Evolutionary conservation across 2,113 vertebrate genomes (phyloP).

Genomic region (Nansenia antarctica): DNA sequence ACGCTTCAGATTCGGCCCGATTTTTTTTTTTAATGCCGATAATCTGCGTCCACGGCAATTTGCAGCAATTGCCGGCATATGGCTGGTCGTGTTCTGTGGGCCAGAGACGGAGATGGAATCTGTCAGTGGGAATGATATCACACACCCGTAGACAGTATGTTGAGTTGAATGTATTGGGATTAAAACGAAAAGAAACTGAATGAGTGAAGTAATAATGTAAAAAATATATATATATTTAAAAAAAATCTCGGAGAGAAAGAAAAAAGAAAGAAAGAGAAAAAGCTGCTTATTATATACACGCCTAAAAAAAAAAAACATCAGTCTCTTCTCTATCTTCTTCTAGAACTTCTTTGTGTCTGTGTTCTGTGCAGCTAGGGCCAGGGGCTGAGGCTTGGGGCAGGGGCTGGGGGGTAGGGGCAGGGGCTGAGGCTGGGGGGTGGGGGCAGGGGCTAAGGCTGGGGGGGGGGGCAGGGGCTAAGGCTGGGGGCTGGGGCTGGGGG

Average conservation of each 20-base stretch:
- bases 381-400: too few species aligned
- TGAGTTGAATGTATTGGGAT: constrained; percentile 35
- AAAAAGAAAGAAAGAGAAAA: not conserved
- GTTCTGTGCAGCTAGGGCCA: constrained; percentile 52
- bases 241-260: not conserved
- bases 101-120: constrained; percentile 67
- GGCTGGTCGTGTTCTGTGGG: constrained; percentile 57
- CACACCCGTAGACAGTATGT: constrained; percentile 28
- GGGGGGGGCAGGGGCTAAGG: too few species aligned
- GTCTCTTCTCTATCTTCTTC: constrained; percentile 42
- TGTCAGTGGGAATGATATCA: constrained; percentile 38
- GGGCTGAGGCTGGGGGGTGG: constrained; percentile 57
- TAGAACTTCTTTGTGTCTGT: constrained; percentile 28
- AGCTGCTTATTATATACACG: too few species aligned
- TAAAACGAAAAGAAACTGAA: not conserved
- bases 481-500: too few species aligned
- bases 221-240: not conserved
- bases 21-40: constrained; percentile 66
- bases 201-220: not conserved
- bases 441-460: too few species aligned
- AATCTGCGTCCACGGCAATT: constrained; percentile 69
- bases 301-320: too few species aligned
- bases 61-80: constrained; percentile 71
- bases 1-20: constrained; percentile 68
- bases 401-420: too few species aligned